These are phyloP conservation scores for Gambusia affinis DNA, from an alignment of 2,113 vertebrate genomes.

Conservation along the genomic window DNA sequence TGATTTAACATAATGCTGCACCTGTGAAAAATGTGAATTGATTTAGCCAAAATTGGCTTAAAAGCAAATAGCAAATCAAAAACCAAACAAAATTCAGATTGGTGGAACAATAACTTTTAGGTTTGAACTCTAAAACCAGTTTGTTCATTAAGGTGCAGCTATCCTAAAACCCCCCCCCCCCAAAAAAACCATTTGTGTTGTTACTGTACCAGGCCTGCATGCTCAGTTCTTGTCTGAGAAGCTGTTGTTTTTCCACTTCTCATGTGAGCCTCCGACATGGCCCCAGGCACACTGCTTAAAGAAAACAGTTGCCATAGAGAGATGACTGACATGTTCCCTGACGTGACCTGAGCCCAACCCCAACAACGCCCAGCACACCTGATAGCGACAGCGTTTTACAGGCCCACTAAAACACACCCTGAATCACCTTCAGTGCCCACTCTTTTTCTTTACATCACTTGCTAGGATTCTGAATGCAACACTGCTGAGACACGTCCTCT, in stretches of 20 bases:
- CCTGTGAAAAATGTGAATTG: background rate
- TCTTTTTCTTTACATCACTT: too few relatives aligned
- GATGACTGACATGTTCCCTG: slow-evolving; percentile 28
- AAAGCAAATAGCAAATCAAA: too few relatives aligned
- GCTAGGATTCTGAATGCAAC: too few relatives aligned
- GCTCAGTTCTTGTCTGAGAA: background rate
- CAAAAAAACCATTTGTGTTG: background rate
- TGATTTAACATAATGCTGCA: too few relatives aligned
- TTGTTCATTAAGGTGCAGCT: background rate
- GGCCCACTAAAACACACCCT: slow-evolving; percentile 19
- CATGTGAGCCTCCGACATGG: background rate
- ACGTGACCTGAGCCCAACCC: slow-evolving; percentile 31
- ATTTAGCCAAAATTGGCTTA: too few relatives aligned
- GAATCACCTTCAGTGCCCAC: background rate
- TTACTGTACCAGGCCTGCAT: background rate
- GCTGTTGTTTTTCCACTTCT: slow-evolving; percentile 6
- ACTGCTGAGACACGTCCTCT: background rate
- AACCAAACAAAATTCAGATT: background rate
- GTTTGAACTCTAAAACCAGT: background rate
- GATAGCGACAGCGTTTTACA: slow-evolving; percentile 8
- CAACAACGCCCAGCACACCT: slow-evolving; percentile 56
- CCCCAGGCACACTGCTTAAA: background rate
- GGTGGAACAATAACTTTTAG: background rate
- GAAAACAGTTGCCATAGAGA: slow-evolving; percentile 46
- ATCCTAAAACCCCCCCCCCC: background rate